These are phyloP conservation scores for Chiridota heheva DNA, from an alignment of 35 echinoderm and acorn worm species.

Conservation along the genomic window DNA sequence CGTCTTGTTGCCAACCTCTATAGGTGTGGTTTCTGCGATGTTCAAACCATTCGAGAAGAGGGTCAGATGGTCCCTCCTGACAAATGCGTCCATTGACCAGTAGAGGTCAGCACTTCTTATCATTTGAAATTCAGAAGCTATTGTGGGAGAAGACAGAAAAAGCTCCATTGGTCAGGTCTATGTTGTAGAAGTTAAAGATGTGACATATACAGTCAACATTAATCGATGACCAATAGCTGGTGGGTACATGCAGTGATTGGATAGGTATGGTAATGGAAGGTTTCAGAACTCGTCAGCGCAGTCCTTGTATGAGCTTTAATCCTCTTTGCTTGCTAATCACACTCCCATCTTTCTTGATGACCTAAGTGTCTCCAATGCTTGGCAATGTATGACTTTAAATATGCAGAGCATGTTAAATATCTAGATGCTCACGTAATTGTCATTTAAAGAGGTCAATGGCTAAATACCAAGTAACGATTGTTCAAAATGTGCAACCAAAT, in stretches of 20 bases:
- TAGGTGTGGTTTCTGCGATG: conserved; percentile 47
- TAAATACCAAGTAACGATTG: too few species aligned
- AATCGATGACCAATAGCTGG: not conserved
- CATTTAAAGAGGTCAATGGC: too few species aligned
- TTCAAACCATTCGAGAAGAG: not conserved
- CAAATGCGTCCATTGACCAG: conserved; percentile 82
- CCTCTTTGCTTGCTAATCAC: too few species aligned
- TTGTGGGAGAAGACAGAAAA: not conserved
- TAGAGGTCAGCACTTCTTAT: conserved; percentile 30
- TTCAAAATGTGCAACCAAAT: too few species aligned
- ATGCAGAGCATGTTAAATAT: too few species aligned
- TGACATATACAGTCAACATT: not conserved
- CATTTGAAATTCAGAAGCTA: conserved; percentile 31
- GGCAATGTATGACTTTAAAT: too few species aligned
- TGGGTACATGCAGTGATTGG: not conserved
- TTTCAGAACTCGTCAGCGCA: too few species aligned
- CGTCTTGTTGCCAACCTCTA: conserved; percentile 26
- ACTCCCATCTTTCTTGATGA: too few species aligned
- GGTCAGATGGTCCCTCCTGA: conserved; percentile 52
- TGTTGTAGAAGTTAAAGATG: not conserved
- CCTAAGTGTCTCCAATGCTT: too few species aligned
- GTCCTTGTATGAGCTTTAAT: too few species aligned
- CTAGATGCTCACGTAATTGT: too few species aligned
- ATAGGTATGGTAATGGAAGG: not conserved
- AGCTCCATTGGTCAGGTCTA: not conserved